Base-by-base conservation (phyloP, 2,888 invertebrate genomes). In the Apamea sordens region DNA sequence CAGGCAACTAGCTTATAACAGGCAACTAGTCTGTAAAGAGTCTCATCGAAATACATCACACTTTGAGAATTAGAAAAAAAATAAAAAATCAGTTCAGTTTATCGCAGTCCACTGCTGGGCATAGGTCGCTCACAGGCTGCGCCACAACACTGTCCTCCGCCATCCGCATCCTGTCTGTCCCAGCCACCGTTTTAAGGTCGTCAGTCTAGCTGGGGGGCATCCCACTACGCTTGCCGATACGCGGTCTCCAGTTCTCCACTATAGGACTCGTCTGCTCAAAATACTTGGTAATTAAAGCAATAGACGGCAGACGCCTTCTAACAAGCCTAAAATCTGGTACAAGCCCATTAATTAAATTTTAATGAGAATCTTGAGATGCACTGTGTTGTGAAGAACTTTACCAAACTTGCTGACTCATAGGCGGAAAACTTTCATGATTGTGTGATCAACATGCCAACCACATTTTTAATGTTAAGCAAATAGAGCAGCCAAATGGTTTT, bases 351-450 rank as follows among this genome's bases (percentile, higher is more conserved):
- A 28, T 28, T 11, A 53, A n/a, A 41, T 47, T 73, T 56, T 11
- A 73, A 36, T n/a, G 50, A 41, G 21, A 36, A n/a, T 21, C 50
- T 56, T 11, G 5, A 13, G 7, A 47, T 28, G 5, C 44, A 24
- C 32, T 50, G 47, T 21, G 63, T 59, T 59, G 32, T 18, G 56
- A 69, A 21, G 59, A 64, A 56, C 41, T 50, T 63, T 41, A 13
- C 7, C 61, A 24, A 47, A 36, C 0, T 8, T 41, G 72, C 74
- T 41, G 28, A 65, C 28, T 68, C 59, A 72, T 77, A 71, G 0
- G 10, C 61, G 77, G 36, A 83, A 71, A 77, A 36, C 15, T 32
- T 50, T 11, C 47, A 61, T 32, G n/a, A 53, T 47, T 3, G n/a
- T 63, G n/a, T 18, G 5, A 36, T 28, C 44, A 70, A 28, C 47